A percentile compares a stretch with the other conserved stretches of the same genome.
phyloP scores from a whole-genome alignment of 2,888 invertebrate genomes.

The Lapara coniferarum region DNA sequence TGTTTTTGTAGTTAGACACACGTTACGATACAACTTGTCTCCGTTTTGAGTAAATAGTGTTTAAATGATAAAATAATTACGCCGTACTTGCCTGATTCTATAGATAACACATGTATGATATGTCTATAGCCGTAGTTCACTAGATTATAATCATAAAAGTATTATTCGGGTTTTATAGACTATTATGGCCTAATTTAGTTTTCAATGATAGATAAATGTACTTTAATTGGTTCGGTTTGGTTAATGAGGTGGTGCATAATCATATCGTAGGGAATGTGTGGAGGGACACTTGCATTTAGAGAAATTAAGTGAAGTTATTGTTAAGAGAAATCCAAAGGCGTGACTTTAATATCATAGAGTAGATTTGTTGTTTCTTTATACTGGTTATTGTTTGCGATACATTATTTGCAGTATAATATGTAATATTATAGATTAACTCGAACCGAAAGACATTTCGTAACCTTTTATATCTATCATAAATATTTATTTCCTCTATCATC shows the following conservation, averaged over 20 bases:
- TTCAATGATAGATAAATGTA: slow-evolving; percentile 4
- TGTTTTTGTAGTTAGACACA: too few species aligned
- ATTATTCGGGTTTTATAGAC: slow-evolving; percentile 17
- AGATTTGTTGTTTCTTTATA: neutral
- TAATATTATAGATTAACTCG: too few species aligned
- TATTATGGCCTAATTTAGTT: slow-evolving; percentile 10
- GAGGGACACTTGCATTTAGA: slow-evolving; percentile 8
- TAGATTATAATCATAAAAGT: slow-evolving; percentile 19
- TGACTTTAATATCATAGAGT: neutral
- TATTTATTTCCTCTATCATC: too few species aligned
- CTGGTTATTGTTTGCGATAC: too few species aligned
- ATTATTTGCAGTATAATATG: too few species aligned
- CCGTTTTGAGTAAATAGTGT: neutral
- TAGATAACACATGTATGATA: slow-evolving; percentile 4
- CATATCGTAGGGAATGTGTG: neutral
- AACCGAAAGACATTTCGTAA: too few species aligned
- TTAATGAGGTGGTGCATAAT: neutral
- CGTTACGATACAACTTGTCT: neutral
- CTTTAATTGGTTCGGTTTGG: slow-evolving; percentile 5
- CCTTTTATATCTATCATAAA: too few species aligned
- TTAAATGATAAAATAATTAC: slow-evolving; percentile 16
- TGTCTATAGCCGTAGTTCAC: neutral
- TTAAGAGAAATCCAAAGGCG: slow-evolving; percentile 13
- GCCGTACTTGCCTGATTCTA: neutral
- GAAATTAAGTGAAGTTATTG: neutral